Evolutionary conservation across 2,888 invertebrate species (phyloP).

Genomic region (Dioctria linearis): DNA sequence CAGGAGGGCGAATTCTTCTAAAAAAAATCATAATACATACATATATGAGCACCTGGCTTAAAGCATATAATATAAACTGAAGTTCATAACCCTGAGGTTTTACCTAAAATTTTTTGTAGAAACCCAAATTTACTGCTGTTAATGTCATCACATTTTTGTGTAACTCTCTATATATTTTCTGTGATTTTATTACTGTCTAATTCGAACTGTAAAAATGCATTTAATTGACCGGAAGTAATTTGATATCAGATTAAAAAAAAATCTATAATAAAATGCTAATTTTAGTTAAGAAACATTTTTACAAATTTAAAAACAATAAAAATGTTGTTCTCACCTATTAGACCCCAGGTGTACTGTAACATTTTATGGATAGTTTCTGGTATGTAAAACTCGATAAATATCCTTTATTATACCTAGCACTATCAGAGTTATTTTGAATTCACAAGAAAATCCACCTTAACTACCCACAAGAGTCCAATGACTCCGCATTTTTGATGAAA

Average conservation of each 20-base stretch:
- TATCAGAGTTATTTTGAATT: neutral
- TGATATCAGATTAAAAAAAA: neutral
- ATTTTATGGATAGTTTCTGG: neutral
- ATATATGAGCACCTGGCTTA: too few relatives aligned
- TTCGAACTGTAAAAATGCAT: too few relatives aligned
- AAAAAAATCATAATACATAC: too few relatives aligned
- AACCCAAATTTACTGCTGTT: too few relatives aligned
- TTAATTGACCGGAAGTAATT: neutral
- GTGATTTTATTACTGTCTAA: too few relatives aligned
- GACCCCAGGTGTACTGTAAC: neutral
- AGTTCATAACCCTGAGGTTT: too few relatives aligned
- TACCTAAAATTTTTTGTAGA: too few relatives aligned
- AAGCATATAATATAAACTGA: too few relatives aligned
- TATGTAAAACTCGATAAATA: neutral
- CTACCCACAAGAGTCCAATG: neutral
- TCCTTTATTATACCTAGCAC: neutral
- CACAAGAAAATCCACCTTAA: neutral
- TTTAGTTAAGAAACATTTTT: neutral
- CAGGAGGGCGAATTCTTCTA: too few relatives aligned
- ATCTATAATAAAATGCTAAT: neutral
- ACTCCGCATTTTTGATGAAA: conserved; percentile 11
- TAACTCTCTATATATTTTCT: too few relatives aligned
- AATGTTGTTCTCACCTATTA: neutral
- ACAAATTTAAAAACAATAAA: neutral
- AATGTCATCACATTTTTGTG: too few relatives aligned